Evolutionary conservation across 2,888 invertebrate species (phyloP), one percentile per base, ranked within the genome.

Genomic region (Allacma fusca): DNA sequence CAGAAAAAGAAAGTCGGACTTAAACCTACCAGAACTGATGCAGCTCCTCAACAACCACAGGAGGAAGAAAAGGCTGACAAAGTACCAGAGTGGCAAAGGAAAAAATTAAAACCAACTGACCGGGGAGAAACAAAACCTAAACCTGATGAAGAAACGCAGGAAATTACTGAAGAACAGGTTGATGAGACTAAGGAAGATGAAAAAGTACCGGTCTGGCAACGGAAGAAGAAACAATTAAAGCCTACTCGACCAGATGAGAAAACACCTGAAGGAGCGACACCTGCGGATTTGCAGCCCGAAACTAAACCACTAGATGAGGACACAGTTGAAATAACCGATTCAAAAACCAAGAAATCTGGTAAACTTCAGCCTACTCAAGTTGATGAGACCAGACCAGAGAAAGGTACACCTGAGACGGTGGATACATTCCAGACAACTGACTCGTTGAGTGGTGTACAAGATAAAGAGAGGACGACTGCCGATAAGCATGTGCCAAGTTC

Each of bases 11-110:
- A 40, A 40, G 12, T 5, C 7, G 34, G 7, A 4, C 24, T 26
- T 26, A 67, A 67, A 28, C 21, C 24, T 7, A 21, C 43, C 13
- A 21, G 19, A 19, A 21, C n/a, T 16, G 13, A 16, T 9, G n/a
- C 19, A 24, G 19, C 29, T 13, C 62, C 5, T 28, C 12, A 26
- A 50, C 23, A 71, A 16, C 21, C 7, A 23, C 59, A 71, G 77
- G 40, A 73, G 57, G 13, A 24, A 28, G 68, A 64, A 23, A 23
- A n/a, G 12, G n/a, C n/a, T n/a, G 1, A 44, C 43, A 72, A 64
- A 77, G 74, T 75, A 64, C 24, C 73, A 0, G 77, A 80, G 44
- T 50, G 23, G 64, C 76, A 68, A 74, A 77, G 44, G 71, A 44
- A 26, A 57, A 72, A 34, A 65, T 29, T 16, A 1, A 75, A 40